Conservation (phyloP, 2,113 vertebrate species). For the human (Homo sapiens) region GRCh38 chr6:120669001-120669500, state of each 20-base stretch:
- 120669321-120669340: not conserved
- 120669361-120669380: not conserved
- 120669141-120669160: not conserved
- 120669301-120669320: constrained; percentile 1
- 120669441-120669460: not conserved
- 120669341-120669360: not conserved
- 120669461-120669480: constrained; percentile 51
- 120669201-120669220: not conserved
- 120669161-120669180: not conserved
- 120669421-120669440: not conserved
- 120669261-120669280: not conserved
- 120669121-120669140: not conserved
- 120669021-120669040: not conserved
- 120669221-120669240: not conserved
- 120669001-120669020: not conserved
- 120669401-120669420: not conserved
- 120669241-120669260: not conserved
- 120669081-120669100: not conserved
- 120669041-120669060: not conserved
- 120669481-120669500: constrained; percentile 45
- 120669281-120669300: not conserved
- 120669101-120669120: not conserved
- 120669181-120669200: not conserved
- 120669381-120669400: constrained; percentile 39
- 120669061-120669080: not conserved